These are phyloP conservation scores for Dinocampus coccinellae DNA, from an alignment of 2,888 invertebrate species.

Conservation along the genomic window DNA sequence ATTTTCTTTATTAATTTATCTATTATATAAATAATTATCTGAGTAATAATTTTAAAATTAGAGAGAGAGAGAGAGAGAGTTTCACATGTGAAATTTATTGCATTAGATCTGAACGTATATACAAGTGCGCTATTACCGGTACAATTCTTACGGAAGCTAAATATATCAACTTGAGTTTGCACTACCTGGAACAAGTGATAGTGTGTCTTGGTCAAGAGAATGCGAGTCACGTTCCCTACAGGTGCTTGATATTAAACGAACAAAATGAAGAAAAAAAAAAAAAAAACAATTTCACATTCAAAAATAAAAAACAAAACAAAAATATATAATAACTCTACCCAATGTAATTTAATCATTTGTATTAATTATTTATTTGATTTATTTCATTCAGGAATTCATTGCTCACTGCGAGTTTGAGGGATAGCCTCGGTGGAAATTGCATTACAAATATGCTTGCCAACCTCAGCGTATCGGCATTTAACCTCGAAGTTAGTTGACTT, in stretches of 20 bases:
- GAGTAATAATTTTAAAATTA: no score
- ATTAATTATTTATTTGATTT: conserved; percentile 24
- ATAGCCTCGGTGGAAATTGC: conserved; percentile 73
- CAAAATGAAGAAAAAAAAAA: background rate
- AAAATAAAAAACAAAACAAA: no score
- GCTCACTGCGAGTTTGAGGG: conserved; percentile 71
- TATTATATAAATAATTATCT: background rate
- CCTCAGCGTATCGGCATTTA: conserved; percentile 60
- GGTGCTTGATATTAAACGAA: conserved; percentile 54
- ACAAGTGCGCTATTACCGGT: conserved; percentile 70
- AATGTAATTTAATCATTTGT: conserved; percentile 16
- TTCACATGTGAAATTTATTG: conserved; percentile 8
- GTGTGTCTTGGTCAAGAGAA: conserved; percentile 65
- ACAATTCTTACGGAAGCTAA: conserved; percentile 71
- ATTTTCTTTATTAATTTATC: background rate
- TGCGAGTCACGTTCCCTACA: conserved; percentile 66
- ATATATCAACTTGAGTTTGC: conserved; percentile 72
- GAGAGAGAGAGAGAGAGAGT: conserved; percentile 23
- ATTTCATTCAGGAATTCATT: conserved; percentile 71
- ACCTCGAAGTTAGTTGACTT: conserved; percentile 56
- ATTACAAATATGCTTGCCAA: conserved; percentile 73
- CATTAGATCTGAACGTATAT: conserved; percentile 71
- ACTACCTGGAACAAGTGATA: conserved; percentile 72
- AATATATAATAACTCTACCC: no score
- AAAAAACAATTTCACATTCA: background rate